Evolutionary conservation across 2,113 vertebrate genomes (phyloP).

Genomic region (Microtus ochrogaster): DNA sequence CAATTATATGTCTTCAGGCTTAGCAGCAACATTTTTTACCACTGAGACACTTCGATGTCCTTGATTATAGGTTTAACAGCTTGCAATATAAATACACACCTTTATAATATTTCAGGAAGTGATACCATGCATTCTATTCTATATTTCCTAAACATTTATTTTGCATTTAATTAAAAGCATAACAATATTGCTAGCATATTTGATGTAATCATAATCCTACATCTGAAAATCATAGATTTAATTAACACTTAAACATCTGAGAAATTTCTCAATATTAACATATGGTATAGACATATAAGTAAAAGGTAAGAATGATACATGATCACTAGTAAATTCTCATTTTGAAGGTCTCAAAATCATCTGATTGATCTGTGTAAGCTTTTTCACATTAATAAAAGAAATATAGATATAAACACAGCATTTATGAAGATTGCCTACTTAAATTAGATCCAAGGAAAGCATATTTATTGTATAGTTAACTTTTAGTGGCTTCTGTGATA

Average conservation of each 20-base stretch:
- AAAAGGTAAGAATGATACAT: background rate
- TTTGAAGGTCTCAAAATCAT: background rate
- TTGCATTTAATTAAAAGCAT: background rate
- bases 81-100: background rate
- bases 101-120: background rate
- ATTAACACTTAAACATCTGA: background rate
- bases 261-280: background rate
- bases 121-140: background rate
- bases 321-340: background rate
- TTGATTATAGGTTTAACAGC: background rate
- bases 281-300: background rate
- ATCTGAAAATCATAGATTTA: background rate
- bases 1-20: background rate
- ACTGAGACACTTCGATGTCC: background rate
- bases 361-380: background rate
- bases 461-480: background rate
- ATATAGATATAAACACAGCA: background rate
- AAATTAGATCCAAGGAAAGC: background rate
- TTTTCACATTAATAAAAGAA: background rate
- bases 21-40: background rate
- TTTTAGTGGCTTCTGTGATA: background rate
- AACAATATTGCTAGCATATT: background rate
- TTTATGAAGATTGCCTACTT: background rate
- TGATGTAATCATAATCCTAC: background rate
- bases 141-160: background rate